phyloP scores from a whole-genome alignment of 2,113 vertebrate species.

The Corythornis vintsioides region DNA sequence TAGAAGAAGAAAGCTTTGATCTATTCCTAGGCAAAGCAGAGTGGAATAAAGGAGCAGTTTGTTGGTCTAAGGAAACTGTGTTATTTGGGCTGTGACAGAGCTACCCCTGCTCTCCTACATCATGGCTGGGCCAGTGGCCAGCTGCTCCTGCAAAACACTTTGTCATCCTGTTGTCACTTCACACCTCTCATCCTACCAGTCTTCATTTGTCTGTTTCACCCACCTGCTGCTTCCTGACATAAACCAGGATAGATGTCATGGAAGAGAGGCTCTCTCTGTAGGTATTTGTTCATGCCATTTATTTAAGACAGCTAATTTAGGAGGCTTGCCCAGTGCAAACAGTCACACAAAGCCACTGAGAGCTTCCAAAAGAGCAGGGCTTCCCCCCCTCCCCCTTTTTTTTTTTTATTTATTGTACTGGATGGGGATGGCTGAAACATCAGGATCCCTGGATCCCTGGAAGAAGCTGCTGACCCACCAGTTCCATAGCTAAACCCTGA shows the following conservation, averaged over 20 bases:
- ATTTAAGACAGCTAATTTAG: neutral
- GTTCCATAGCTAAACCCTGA: neutral
- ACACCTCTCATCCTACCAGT: neutral
- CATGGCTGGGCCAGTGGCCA: accelerated
- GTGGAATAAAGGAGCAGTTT: neutral
- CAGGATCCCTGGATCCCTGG: neutral
- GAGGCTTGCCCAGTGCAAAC: neutral
- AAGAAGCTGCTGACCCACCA: accelerated
- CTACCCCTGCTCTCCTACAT: neutral
- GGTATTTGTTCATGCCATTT: neutral
- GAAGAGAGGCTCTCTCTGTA: neutral
- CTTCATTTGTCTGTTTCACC: neutral
- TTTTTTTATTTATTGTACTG: too few relatives aligned
- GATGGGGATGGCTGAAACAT: neutral
- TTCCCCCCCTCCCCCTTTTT: too few relatives aligned
- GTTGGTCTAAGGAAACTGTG: neutral
- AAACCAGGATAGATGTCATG: neutral
- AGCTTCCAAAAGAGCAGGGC: neutral
- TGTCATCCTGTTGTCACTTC: neutral
- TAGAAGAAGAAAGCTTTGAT: neutral
- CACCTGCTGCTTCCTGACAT: neutral
- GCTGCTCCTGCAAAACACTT: neutral
- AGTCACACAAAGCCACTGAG: neutral
- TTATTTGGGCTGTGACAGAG: neutral
- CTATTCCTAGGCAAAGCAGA: neutral